Evolutionary conservation across 2,888 invertebrate genomes (phyloP).

Genomic region (Agonum fuliginosum): DNA sequence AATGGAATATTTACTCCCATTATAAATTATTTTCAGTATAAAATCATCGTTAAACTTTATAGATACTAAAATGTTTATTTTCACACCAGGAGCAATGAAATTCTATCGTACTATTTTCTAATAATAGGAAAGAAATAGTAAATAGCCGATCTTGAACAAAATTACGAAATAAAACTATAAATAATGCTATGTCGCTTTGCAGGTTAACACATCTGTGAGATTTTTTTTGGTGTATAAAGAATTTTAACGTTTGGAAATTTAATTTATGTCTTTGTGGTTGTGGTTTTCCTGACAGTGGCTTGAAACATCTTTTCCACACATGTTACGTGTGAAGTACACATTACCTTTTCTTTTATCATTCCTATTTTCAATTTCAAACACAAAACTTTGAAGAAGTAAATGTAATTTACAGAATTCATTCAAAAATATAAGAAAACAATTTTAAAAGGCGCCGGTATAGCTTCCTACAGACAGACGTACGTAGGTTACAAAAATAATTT

Average conservation of each 20-base stretch:
- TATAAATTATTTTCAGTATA: slow-evolving; percentile 34
- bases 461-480: too few relatives aligned
- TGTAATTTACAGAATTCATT: too few relatives aligned
- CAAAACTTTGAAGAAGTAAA: too few relatives aligned
- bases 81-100: slow-evolving; percentile 41
- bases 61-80: slow-evolving; percentile 38
- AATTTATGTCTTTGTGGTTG: neutral
- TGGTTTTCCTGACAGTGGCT: neutral
- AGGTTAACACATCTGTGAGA: slow-evolving; percentile 4
- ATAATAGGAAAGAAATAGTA: slow-evolving; percentile 19
- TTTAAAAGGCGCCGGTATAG: too few relatives aligned
- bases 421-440: too few relatives aligned
- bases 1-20: slow-evolving; percentile 35
- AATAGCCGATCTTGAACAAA: neutral
- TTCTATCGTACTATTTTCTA: slow-evolving; percentile 38
- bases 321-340: too few relatives aligned
- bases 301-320: neutral
- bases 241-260: neutral
- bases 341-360: too few relatives aligned
- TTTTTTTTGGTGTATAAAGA: neutral
- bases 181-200: slow-evolving; percentile 12
- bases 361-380: too few relatives aligned
- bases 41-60: slow-evolving; percentile 28
- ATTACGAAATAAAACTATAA: slow-evolving; percentile 22
- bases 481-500: too few relatives aligned